Evolutionary conservation across 2,113 vertebrate species (phyloP).

Genomic region (Nothocercus nigrocapillus): DNA sequence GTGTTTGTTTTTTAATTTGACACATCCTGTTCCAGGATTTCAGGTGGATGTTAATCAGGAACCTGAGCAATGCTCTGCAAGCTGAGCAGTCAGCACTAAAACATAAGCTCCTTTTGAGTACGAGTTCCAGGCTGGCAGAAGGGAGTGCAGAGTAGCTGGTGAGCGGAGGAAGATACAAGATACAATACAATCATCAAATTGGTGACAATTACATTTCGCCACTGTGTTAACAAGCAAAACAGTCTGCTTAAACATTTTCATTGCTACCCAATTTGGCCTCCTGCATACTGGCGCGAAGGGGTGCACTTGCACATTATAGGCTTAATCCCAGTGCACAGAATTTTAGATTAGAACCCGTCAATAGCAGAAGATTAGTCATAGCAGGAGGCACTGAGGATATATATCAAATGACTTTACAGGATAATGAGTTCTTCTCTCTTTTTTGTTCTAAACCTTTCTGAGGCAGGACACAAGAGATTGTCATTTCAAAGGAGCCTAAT

Average conservation of each 20-base stretch:
- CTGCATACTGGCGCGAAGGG: background rate
- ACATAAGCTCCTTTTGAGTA: background rate
- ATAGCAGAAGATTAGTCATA: background rate
- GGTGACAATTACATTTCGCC: background rate
- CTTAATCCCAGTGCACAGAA: background rate
- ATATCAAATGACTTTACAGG: background rate
- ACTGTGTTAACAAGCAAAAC: background rate
- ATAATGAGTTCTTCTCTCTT: background rate
- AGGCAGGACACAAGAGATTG: background rate
- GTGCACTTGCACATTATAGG: background rate
- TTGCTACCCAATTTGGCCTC: background rate
- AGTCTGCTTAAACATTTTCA: background rate
- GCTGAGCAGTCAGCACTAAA: background rate
- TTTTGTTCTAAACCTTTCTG: background rate
- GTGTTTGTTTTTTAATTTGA: background rate
- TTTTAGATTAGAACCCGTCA: background rate
- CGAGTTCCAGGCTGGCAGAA: background rate
- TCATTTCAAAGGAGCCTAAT: background rate
- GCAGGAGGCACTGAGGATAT: background rate
- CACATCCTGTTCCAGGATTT: background rate
- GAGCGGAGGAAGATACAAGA: background rate
- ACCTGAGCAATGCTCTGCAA: background rate
- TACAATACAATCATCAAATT: background rate
- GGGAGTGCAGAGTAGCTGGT: background rate
- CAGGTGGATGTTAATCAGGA: background rate